A percentile compares a stretch with the other conserved stretches of the same genome.
Evolutionary conservation across 2,888 invertebrate genomes (phyloP).

Genomic region (Harmothoe impar): DNA sequence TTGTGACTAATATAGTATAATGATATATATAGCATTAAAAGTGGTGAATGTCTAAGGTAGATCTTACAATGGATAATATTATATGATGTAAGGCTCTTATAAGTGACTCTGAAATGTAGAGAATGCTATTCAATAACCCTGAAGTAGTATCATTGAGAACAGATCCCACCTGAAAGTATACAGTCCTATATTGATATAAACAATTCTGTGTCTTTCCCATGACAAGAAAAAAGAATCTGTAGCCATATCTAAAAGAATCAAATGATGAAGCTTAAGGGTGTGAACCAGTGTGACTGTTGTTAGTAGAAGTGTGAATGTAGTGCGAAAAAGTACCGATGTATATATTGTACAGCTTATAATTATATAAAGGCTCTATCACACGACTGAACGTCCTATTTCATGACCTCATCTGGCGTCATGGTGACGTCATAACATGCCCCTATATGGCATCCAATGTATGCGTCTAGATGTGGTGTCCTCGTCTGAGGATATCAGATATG

Average conservation of each 20-base stretch:
- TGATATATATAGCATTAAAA: background rate
- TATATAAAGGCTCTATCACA: background rate
- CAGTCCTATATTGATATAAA: too few relatives aligned
- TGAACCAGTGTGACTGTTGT: background rate
- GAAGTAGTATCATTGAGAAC: too few relatives aligned
- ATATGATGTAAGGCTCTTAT: background rate
- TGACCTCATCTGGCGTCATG: slow-evolving; percentile 32
- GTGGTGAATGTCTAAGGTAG: background rate
- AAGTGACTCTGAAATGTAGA: background rate
- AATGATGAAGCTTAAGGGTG: too few relatives aligned
- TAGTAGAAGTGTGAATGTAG: slow-evolving; percentile 20
- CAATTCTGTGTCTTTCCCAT: too few relatives aligned
- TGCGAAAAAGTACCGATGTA: background rate
- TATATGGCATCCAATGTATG: background rate
- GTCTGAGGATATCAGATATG: background rate
- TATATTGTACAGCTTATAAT: slow-evolving; percentile 26
- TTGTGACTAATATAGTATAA: background rate
- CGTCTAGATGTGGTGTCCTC: background rate
- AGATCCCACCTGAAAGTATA: background rate
- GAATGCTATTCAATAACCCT: too few relatives aligned
- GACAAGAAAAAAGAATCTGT: too few relatives aligned
- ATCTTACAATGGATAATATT: background rate
- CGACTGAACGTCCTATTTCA: slow-evolving; percentile 18
- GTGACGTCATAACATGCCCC: background rate
- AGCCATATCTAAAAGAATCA: too few relatives aligned